phyloP scores from a whole-genome alignment of 1,140 invertebrate species.

The Protaetia brevitarsis region DNA sequence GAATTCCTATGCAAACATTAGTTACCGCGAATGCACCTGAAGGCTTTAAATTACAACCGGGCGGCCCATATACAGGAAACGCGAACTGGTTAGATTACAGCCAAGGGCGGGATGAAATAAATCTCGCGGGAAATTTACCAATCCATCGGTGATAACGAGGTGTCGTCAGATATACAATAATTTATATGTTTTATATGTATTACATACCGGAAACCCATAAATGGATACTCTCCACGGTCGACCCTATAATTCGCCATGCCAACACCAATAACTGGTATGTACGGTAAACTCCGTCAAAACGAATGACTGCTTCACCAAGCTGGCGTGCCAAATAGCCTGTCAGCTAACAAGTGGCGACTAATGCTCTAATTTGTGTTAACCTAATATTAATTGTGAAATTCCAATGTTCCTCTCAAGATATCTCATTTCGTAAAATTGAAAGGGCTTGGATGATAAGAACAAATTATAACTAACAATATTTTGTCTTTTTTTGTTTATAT shows the following conservation, averaged over 20 bases:
- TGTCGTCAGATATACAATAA: neutral
- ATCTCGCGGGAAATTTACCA: slow-evolving; percentile 13
- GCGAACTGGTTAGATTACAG: neutral
- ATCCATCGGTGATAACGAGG: slow-evolving; percentile 2
- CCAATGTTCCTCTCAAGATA: too few species aligned
- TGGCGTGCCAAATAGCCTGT: too few species aligned
- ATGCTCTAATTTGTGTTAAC: too few species aligned
- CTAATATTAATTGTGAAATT: too few species aligned
- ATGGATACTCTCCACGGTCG: too few species aligned
- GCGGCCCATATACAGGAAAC: neutral
- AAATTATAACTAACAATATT: too few species aligned
- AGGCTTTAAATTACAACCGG: neutral
- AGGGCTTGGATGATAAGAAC: too few species aligned
- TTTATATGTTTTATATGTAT: neutral
- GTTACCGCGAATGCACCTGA: slow-evolving; percentile 6
- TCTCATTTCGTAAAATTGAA: too few species aligned
- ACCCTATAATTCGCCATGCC: neutral
- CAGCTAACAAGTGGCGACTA: too few species aligned
- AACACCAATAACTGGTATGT: neutral
- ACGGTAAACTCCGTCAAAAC: too few species aligned
- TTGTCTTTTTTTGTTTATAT: too few species aligned
- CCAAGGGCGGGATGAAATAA: neutral
- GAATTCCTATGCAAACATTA: neutral
- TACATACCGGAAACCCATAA: neutral
- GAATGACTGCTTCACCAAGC: too few species aligned